phyloP scores from a whole-genome alignment of 1,140 invertebrate genomes.

The Plodia interpunctella region DNA sequence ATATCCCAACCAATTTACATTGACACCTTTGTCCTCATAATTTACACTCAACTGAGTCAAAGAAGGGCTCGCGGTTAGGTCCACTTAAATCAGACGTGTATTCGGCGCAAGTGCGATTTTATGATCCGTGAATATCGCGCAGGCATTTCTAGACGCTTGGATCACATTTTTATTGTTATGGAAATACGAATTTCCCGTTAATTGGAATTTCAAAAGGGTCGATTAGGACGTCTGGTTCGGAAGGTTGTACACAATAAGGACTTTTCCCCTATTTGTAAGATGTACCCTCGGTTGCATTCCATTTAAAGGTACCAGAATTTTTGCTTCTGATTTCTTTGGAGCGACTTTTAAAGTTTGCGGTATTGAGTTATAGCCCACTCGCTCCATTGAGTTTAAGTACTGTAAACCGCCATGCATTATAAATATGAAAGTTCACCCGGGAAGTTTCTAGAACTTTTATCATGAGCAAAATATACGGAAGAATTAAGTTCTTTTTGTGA shows the following conservation, averaged over 20 bases:
- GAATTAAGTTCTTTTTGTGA: background rate
- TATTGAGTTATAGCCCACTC: slow-evolving; percentile 61
- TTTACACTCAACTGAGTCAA: slow-evolving; percentile 21
- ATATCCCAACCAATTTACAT: slow-evolving; percentile 50
- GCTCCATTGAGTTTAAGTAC: slow-evolving; percentile 52
- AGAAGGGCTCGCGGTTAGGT: slow-evolving; percentile 27
- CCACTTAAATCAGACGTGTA: slow-evolving; percentile 57
- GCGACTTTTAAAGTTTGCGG: slow-evolving; percentile 59
- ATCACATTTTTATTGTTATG: slow-evolving; percentile 77
- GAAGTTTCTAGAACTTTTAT: background rate
- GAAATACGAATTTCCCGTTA: slow-evolving; percentile 74
- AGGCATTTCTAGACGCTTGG: slow-evolving; percentile 75
- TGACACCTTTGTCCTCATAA: slow-evolving; percentile 36
- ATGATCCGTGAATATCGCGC: slow-evolving; percentile 75
- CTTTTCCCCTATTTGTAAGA: slow-evolving; percentile 60
- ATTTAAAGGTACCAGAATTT: slow-evolving; percentile 42
- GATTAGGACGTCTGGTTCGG: slow-evolving; percentile 73
- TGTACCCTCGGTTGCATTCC: slow-evolving; percentile 43
- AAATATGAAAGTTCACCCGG: slow-evolving; percentile 7
- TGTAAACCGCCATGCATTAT: slow-evolving; percentile 27
- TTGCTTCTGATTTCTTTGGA: slow-evolving; percentile 46
- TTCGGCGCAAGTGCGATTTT: slow-evolving; percentile 64
- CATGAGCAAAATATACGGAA: background rate
- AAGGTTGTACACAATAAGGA: slow-evolving; percentile 67
- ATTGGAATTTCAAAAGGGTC: slow-evolving; percentile 74